A percentile compares a stretch with the other conserved stretches of the same genome.
phyloP scores from a whole-genome alignment of 2,888 invertebrate genomes.

The Lydus trimaculatus region DNA sequence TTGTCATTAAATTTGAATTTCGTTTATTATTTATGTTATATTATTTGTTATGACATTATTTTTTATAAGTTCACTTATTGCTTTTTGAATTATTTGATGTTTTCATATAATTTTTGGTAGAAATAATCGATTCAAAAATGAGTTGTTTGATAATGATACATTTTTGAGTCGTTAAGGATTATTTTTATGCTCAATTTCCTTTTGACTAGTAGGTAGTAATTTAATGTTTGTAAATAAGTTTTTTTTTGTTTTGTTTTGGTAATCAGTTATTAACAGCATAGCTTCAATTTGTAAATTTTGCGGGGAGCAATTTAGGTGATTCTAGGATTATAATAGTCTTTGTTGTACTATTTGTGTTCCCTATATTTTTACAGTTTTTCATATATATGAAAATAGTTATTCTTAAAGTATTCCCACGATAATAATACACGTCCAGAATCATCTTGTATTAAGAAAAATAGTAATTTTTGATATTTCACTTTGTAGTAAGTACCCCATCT shows the following conservation, averaged over 20 bases:
- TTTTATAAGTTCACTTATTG: not conserved
- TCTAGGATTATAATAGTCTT: conserved; percentile 22
- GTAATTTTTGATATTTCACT: conserved; percentile 4
- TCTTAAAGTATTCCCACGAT: not conserved
- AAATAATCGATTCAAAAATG: conserved; percentile 14
- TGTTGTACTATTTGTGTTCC: conserved; percentile 21
- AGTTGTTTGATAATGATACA: not conserved
- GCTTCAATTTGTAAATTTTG: conserved; percentile 19
- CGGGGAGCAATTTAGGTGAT: conserved; percentile 27
- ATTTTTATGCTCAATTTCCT: conserved; percentile 6
- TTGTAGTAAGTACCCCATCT: not conserved
- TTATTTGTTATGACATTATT: conserved; percentile 4
- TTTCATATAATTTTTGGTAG: conserved; percentile 22
- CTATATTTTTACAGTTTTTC: conserved; percentile 16
- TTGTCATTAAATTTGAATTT: not conserved
- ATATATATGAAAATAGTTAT: not conserved
- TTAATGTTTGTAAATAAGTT: conserved; percentile 1
- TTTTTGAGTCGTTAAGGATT: not conserved
- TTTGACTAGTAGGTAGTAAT: conserved; percentile 5
- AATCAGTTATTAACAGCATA: not conserved
- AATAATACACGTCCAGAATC: not conserved
- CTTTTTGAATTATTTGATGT: not conserved
- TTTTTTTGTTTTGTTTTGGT: not conserved
- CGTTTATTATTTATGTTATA: not conserved
- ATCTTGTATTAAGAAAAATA: not conserved